These are phyloP conservation scores for Lepilemur septentrionalis DNA, from an alignment of 2,797 vertebrate species.

Conservation along the genomic window DNA sequence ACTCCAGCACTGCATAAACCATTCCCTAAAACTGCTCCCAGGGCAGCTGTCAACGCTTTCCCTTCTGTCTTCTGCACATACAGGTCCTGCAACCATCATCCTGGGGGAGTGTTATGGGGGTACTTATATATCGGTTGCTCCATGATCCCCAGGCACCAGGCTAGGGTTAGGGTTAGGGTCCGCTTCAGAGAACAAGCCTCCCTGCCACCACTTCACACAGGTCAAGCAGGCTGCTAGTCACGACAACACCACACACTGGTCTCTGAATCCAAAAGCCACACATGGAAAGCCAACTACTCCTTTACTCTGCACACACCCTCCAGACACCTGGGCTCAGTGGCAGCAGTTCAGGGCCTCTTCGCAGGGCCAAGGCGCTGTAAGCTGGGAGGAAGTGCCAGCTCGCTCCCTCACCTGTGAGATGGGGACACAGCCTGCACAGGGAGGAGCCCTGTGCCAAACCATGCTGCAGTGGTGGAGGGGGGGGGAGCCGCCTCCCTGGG, in stretches of 20 bases:
- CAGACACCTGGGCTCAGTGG: not conserved
- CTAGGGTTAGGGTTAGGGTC: conserved; percentile 45
- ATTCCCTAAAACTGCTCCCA: conserved; percentile 47
- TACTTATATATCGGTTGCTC: conserved; percentile 68
- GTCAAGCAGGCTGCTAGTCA: conserved; percentile 23
- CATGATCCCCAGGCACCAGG: conserved; percentile 69
- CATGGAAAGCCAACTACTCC: not conserved
- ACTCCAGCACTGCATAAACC: not conserved
- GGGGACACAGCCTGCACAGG: not conserved
- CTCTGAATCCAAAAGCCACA: not conserved
- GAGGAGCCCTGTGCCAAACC: not conserved
- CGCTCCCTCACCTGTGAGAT: not conserved
- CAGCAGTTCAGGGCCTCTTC: not conserved
- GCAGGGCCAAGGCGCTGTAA: not conserved
- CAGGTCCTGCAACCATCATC: conserved; percentile 68
- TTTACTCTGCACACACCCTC: not conserved
- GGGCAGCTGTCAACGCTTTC: conserved; percentile 75
- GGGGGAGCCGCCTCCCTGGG: too few relatives aligned
- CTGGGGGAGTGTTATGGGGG: conserved; percentile 72
- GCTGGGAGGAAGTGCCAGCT: not conserved
- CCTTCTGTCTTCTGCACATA: conserved; percentile 71
- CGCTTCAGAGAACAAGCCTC: not conserved
- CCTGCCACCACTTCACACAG: conserved; percentile 46
- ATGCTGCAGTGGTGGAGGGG: too few relatives aligned
- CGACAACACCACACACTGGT: not conserved